Evolutionary conservation across 1,140 invertebrate species (phyloP).

Genomic region (Eubasilissa regina): DNA sequence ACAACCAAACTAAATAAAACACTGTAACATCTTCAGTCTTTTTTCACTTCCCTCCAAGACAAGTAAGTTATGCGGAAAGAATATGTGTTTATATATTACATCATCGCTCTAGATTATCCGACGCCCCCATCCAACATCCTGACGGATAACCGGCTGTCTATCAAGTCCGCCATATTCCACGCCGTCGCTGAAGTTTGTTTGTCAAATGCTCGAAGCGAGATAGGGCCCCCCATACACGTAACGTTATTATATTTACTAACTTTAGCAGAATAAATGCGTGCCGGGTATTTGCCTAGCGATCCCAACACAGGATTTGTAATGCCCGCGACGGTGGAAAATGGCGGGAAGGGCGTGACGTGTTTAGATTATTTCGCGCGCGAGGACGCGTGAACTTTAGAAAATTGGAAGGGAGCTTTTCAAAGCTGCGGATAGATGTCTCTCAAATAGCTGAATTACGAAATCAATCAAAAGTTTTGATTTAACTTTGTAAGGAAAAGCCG

Average conservation of each 20-base stretch:
- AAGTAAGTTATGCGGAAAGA: no score
- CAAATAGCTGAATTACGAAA: no score
- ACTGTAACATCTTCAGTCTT: no score
- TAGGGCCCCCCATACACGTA: slow-evolving; percentile 20
- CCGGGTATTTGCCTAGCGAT: slow-evolving; percentile 31
- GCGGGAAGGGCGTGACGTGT: not conserved
- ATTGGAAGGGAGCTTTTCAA: no score
- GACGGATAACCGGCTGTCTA: slow-evolving; percentile 12
- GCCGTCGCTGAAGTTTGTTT: slow-evolving; percentile 39
- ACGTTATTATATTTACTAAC: slow-evolving; percentile 54
- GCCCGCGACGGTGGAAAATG: not conserved
- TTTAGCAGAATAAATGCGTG: slow-evolving; percentile 46
- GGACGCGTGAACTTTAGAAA: not conserved
- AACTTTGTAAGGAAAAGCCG: no score
- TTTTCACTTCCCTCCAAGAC: no score
- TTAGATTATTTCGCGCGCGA: not conserved
- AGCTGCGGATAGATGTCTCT: no score
- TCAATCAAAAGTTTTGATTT: no score
- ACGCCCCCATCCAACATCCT: not conserved
- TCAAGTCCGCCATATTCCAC: not conserved
- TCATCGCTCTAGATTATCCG: not conserved
- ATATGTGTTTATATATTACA: not conserved
- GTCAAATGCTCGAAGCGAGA: slow-evolving; percentile 41
- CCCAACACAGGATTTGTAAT: slow-evolving; percentile 9
- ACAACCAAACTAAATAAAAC: no score